A percentile compares a stretch with the other conserved stretches of the same genome.
These are phyloP conservation scores for Helostoma temminkii DNA, from an alignment of 2,797 vertebrate genomes.

Conservation along the genomic window DNA sequence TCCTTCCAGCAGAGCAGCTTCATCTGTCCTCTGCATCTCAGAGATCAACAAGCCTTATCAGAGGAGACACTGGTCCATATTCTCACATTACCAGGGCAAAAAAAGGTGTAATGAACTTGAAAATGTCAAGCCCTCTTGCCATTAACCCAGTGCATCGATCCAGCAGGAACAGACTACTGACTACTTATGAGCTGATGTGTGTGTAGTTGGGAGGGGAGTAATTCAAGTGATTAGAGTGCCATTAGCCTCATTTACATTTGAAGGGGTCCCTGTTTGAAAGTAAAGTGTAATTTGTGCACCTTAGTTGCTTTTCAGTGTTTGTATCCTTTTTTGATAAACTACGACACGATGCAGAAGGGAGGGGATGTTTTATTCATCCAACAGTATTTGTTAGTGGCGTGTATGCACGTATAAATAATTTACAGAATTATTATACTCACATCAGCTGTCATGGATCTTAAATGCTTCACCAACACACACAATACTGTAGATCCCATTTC, in stretches of 20 bases:
- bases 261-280: slow-evolving; percentile 21
- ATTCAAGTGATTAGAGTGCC: slow-evolving; percentile 17
- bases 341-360: slow-evolving; percentile 35
- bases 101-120: slow-evolving; percentile 49
- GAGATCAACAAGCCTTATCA: slow-evolving; percentile 33
- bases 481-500: not conserved
- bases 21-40: slow-evolving; percentile 23
- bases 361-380: slow-evolving; percentile 37
- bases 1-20: slow-evolving; percentile 13
- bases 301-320: slow-evolving; percentile 12
- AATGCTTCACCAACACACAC: slow-evolving; percentile 11
- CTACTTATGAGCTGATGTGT: slow-evolving; percentile 36
- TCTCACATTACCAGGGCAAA: slow-evolving; percentile 50
- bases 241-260: slow-evolving; percentile 39
- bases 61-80: slow-evolving; percentile 15
- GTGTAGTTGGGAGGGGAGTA: not conserved
- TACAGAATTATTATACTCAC: slow-evolving; percentile 32
- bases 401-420: slow-evolving; percentile 29
- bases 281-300: slow-evolving; percentile 21
- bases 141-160: slow-evolving; percentile 61
- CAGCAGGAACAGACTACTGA: slow-evolving; percentile 27
- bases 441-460: slow-evolving; percentile 25
- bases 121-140: slow-evolving; percentile 60
- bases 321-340: slow-evolving; percentile 42
- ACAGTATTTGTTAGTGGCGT: slow-evolving; percentile 15